A percentile compares a stretch with the other conserved stretches of the same genome.
Conservation (phyloP, 1,140 invertebrate species). For the Eupristina koningsbergeri region DNA sequence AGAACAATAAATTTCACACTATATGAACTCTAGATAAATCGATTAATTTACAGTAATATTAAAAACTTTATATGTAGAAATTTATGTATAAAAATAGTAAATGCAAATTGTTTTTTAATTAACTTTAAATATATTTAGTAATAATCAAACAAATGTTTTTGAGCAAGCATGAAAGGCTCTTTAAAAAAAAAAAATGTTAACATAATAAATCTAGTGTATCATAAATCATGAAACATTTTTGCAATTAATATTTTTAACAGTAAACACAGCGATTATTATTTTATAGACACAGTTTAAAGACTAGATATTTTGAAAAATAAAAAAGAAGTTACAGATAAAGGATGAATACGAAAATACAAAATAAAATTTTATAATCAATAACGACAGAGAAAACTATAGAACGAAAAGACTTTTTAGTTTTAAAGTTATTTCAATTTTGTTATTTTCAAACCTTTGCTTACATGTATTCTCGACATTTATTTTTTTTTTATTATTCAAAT, state of each 20-base stretch:
- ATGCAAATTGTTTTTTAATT: no score
- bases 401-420: constrained; percentile 54
- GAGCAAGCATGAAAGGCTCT: no score
- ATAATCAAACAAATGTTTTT: no score
- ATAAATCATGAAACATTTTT: neutral
- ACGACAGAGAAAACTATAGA: neutral
- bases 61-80: no score
- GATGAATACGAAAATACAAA: neutral
- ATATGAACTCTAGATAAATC: no score
- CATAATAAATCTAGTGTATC: neutral
- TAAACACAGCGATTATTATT: constrained; percentile 47
- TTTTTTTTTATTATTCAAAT: no score
- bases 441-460: constrained; percentile 56
- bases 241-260: constrained; percentile 43
- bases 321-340: neutral
- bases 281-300: constrained; percentile 36
- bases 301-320: constrained; percentile 34
- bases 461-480: constrained; percentile 1
- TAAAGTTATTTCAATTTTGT: constrained; percentile 62
- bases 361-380: constrained; percentile 35
- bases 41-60: no score
- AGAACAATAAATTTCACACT: no score
- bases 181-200: neutral
- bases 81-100: no score
- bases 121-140: no score